Conservation (phyloP, 2,888 invertebrate genomes). For the Agriopis aurantiaria region DNA sequence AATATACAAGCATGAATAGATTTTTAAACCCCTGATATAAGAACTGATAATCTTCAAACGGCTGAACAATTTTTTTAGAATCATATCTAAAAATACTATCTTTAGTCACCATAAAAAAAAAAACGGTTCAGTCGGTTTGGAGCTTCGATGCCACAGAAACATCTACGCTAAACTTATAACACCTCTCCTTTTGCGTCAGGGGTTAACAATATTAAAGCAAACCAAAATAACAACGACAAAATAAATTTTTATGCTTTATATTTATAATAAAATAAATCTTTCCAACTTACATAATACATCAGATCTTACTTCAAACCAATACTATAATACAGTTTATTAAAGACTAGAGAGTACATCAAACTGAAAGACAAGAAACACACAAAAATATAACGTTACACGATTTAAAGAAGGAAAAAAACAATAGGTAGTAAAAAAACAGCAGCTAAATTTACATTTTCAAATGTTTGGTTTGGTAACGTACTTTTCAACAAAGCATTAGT, state of each 20-base stretch:
- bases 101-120: too few relatives aligned
- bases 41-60: too few relatives aligned
- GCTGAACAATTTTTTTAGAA: too few relatives aligned
- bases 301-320: conserved; percentile 74
- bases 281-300: conserved; percentile 70
- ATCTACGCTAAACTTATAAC: too few relatives aligned
- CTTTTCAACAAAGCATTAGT: not conserved
- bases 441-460: too few relatives aligned
- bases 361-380: conserved; percentile 61
- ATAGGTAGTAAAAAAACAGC: not conserved
- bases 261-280: conserved; percentile 75
- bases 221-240: conserved; percentile 32
- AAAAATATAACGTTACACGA: conserved; percentile 12
- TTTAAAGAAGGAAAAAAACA: not conserved
- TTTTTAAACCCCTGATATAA: too few relatives aligned
- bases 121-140: too few relatives aligned
- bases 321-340: conserved; percentile 72
- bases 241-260: conserved; percentile 56
- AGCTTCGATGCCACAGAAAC: too few relatives aligned
- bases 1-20: too few relatives aligned
- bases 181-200: too few relatives aligned
- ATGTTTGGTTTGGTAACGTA: not conserved
- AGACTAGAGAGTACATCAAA: conserved; percentile 83
- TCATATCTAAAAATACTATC: too few relatives aligned
- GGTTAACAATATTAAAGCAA: too few relatives aligned